A percentile compares a stretch with the other conserved stretches of the same genome.
phyloP scores from a whole-genome alignment of 2,113 vertebrate genomes.

The Gorsachius goisagi region DNA sequence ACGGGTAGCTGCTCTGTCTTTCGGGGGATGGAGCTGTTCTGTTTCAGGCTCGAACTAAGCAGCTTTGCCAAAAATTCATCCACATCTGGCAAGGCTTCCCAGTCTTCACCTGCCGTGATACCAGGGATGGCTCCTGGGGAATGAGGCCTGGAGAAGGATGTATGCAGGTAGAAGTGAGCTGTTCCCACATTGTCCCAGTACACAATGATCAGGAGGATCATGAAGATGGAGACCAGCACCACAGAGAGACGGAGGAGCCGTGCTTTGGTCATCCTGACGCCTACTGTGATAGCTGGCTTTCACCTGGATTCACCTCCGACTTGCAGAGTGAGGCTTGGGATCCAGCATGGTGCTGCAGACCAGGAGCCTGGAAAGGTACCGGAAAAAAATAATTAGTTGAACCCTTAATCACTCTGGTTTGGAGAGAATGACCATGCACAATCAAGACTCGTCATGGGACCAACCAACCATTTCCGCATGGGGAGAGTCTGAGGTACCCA shows the following conservation, averaged over 20 bases:
- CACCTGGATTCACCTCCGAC: slow-evolving; percentile 45
- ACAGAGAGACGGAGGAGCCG: slow-evolving; percentile 89
- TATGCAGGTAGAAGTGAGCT: slow-evolving; percentile 85
- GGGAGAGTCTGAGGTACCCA: background rate
- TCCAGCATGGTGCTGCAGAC: slow-evolving; percentile 9
- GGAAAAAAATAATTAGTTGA: background rate
- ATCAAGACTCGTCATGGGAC: accelerated
- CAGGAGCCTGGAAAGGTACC: slow-evolving; percentile 43
- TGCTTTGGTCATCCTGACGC: slow-evolving; percentile 87
- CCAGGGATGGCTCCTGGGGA: slow-evolving; percentile 59
- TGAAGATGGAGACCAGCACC: slow-evolving; percentile 87
- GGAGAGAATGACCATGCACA: background rate
- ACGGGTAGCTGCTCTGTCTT: slow-evolving; percentile 49
- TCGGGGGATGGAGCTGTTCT: background rate
- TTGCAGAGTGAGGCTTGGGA: background rate
- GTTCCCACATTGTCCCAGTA: slow-evolving; percentile 96
- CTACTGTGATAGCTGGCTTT: background rate
- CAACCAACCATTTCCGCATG: accelerated
- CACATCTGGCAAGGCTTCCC: slow-evolving; percentile 76
- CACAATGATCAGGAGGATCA: slow-evolving; percentile 94
- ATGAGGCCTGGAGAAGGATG: slow-evolving; percentile 81
- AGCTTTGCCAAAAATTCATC: slow-evolving; percentile 90
- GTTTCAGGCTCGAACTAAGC: slow-evolving; percentile 28
- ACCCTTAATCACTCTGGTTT: background rate
- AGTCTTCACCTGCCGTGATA: background rate